Percentiles rank a stretch among this genome's conserved stretches.
Conservation (phyloP, 37 sponge, comb jelly and placozoan species). For the Aplysina aerophoba region DNA sequence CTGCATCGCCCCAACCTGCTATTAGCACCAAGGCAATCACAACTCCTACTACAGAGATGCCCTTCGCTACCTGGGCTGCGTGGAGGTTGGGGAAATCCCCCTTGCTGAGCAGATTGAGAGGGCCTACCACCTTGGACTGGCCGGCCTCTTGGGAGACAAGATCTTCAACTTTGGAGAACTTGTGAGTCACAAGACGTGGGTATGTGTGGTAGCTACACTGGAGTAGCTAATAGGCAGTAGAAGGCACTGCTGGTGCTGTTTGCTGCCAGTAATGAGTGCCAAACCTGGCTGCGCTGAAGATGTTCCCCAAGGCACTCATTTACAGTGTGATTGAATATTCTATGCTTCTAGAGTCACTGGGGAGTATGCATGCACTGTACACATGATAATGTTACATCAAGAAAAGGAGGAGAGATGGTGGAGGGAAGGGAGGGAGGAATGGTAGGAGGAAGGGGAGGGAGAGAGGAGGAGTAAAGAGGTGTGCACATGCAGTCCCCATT, state of each 20-base stretch:
- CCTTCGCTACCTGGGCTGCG: constrained; percentile 86
- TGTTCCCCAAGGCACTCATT: no score
- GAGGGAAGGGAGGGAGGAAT: no score
- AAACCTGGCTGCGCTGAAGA: neutral
- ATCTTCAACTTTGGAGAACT: constrained; percentile 94
- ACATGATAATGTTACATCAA: no score
- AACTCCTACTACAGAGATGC: constrained; percentile 78
- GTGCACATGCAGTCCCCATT: neutral
- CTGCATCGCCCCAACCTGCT: neutral
- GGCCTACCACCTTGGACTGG: constrained; percentile 78
- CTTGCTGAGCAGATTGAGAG: constrained; percentile 59
- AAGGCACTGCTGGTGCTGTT: neutral
- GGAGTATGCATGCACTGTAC: no score
- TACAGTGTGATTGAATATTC: no score
- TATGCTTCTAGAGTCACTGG: no score
- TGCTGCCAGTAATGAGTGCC: no score
- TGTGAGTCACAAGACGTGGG: constrained; percentile 25
- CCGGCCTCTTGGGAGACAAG: constrained; percentile 86
- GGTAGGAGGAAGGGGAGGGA: no score
- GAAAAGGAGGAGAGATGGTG: no score
- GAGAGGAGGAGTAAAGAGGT: no score
- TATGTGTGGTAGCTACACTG: neutral
- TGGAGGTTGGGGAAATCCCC: constrained; percentile 72
- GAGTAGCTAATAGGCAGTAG: neutral
- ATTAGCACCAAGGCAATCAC: neutral